Base-by-base conservation (phyloP, 2,888 invertebrate species). In the Carcina quercana region DNA sequence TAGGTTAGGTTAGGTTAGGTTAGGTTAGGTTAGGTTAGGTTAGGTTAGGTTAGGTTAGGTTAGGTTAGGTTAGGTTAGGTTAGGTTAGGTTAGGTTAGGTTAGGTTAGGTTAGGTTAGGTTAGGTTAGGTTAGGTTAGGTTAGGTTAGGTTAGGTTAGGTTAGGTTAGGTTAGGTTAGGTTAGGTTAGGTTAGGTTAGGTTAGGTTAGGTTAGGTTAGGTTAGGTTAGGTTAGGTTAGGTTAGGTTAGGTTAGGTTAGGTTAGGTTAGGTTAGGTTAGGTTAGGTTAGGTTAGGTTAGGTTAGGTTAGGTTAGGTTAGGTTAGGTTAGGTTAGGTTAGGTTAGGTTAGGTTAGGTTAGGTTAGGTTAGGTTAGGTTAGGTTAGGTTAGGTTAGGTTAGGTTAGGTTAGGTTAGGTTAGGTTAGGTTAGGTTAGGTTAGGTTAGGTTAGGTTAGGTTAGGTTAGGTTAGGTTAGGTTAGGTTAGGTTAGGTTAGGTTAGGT, bases 401-500 rank as follows among this genome's bases (percentile, higher is more conserved):
- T 25, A 25, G 25, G 25, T 25, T 34, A 31, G 37, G 37, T 37
- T 37, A 35, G 34, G 34, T 34, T 34, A 22, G 28, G 37, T 37
- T 37, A 31, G 37, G 37, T 38, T 38, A 38, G 38, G 34, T 38
- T 38, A 38, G 38, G 38, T 38, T 34, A 34, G 34, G 38, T 32
- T 38, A 32, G 37, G 38, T 38, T 38, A 38, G 38, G 35, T 34
- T 38, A 35, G 38, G 38, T 38, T 38, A 38, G 38, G 38, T 38
- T 38, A 38, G 38, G 38, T 38, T 38, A 32, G 34, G 38, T 38
- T 38, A 38, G 38, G 38, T 38, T 38, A 38, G 38, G 38, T 38
- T 38, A 38, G 38, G 38, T 38, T 38, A 38, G 35, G 38, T 38
- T 38, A 38, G 38, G 38, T 38, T 38, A 35, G 38, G 38, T 38